A percentile compares a stretch with the other conserved stretches of the same genome.
Conservation (phyloP, 2,797 vertebrate genomes). For the Streptopelia turtur region DNA sequence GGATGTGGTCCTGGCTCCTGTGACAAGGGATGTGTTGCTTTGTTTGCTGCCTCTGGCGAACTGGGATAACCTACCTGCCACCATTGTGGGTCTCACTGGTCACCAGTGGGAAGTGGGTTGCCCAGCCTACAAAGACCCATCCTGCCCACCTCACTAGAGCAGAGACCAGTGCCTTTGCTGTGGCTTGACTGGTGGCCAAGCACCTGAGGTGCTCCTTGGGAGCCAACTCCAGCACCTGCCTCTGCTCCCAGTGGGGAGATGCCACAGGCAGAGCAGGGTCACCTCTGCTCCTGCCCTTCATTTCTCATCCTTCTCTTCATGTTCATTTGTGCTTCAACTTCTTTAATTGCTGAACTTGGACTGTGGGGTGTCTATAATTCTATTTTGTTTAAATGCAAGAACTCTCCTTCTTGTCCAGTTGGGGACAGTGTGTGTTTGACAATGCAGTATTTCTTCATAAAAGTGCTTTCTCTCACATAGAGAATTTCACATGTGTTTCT, state of each 20-base stretch:
- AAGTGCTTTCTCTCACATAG: neutral
- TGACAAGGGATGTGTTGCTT: accelerated
- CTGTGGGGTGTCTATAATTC: neutral
- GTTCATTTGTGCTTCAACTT: neutral
- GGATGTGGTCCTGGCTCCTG: neutral
- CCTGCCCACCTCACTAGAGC: neutral
- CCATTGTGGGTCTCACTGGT: accelerated
- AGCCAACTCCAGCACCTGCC: neutral
- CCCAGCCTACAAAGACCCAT: neutral
- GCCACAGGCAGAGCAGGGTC: neutral
- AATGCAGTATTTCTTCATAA: neutral
- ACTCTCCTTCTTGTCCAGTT: neutral
- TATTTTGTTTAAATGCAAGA: neutral
- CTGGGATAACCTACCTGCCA: neutral
- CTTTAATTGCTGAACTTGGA: neutral
- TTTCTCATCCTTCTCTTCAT: neutral
- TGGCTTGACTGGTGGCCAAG: neutral
- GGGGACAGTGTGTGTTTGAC: neutral
- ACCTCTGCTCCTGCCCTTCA: neutral
- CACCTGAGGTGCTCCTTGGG: neutral
- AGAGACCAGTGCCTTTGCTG: neutral
- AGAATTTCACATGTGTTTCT: neutral
- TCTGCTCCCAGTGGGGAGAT: neutral
- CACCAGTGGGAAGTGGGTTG: neutral
- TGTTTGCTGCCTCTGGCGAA: neutral